These are phyloP conservation scores for Platanista minor DNA, from an alignment of 2,113 vertebrate genomes.

Conservation along the genomic window DNA sequence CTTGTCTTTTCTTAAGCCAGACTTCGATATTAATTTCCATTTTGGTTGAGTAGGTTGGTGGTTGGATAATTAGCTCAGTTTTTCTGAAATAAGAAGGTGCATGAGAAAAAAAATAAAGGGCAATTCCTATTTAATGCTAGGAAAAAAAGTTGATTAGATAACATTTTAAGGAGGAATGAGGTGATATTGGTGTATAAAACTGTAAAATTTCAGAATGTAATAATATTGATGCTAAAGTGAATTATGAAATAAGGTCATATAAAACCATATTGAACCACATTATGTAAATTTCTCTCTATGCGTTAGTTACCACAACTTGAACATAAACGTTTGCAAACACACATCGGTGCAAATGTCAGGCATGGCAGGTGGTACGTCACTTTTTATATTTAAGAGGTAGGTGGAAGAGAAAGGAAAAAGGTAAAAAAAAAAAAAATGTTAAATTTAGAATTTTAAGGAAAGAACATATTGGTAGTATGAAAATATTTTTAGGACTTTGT, in stretches of 20 bases:
- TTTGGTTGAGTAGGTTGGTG: rapidly evolving
- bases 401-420: neutral
- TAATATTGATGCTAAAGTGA: neutral
- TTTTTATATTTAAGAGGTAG: neutral
- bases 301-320: neutral
- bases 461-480: neutral
- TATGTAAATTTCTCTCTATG: neutral
- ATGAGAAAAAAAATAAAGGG: neutral
- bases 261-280: neutral
- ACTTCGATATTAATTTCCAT: neutral
- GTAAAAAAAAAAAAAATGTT: no score
- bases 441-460: neutral
- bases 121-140: neutral
- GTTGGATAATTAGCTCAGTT: neutral
- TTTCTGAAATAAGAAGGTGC: neutral
- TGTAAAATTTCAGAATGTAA: neutral
- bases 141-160: neutral
- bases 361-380: neutral
- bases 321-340: neutral
- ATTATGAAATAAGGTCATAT: neutral
- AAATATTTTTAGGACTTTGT: neutral
- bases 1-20: neutral
- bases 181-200: rapidly evolving
- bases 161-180: neutral
- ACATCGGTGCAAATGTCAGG: neutral